Evolutionary conservation across 2,113 vertebrate genomes (phyloP), one percentile per base, ranked within the genome.

Genomic region (Litocranius walleri): DNA sequence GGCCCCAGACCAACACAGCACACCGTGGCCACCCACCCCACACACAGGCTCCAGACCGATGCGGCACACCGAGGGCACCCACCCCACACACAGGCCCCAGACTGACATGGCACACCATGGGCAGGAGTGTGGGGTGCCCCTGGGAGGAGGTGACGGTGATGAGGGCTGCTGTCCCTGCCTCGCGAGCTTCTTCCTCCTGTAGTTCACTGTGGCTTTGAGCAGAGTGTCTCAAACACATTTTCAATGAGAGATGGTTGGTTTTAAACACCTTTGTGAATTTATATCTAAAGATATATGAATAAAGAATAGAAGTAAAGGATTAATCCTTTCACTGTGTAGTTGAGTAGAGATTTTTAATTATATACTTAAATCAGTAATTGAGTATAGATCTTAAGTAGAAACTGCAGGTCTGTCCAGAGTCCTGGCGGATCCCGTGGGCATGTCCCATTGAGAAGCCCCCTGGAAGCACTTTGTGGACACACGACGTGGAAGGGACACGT

Each of bases 401-500:
- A 88, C 10, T 9, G 1, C 17, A 2, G 0, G 25, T 25, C 25
- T 62, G 21, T 64, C 23, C 43, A 45, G 71, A 61, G 7, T 29
- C 40, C 48, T n/a, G 48, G 48, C 17, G 2, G 16, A 29, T 52
- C 17, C 21, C 13, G 0, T 27, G 0, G 21, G 19, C 16, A 1
- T 86, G 15, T 54, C 50, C 50, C 7, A 1, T 36, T 82, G 80
- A 82, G 11, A 19, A 1, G 15, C 64, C 25, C 52, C 2, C 43
- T 45, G 7, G 9, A 19, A 7, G 21, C 1, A 3, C 29, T 54
- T 23, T 52, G 11, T 62, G 9, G 29, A 6, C 6, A 9, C 19
- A 11, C n/a, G 8, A 67, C 1, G 2, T 1, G 0, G 9, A 11
- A 33, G 25, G 45, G 50, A 30, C 33, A 5, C 1, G 1, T 0